Conservation (phyloP, 2,888 invertebrate genomes). For the Eupithecia subumbrata region DNA sequence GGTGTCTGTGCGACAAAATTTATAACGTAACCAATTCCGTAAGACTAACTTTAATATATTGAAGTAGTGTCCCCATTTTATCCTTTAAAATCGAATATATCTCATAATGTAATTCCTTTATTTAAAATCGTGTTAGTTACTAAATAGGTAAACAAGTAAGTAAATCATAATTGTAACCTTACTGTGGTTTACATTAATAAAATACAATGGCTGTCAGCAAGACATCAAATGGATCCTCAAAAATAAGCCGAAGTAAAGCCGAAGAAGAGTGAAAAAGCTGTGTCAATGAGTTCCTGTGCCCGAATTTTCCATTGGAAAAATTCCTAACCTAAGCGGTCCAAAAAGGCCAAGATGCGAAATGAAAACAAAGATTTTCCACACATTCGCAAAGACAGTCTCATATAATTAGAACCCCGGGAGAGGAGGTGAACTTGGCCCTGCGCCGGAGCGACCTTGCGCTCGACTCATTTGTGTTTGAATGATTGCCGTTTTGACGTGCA, state of each 20-base stretch:
- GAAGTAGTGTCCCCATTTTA: too few relatives aligned
- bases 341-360: background rate
- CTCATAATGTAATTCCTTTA: too few relatives aligned
- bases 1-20: too few relatives aligned
- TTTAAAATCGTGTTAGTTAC: too few relatives aligned
- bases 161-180: too few relatives aligned
- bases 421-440: conserved; percentile 31
- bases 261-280: background rate
- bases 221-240: background rate
- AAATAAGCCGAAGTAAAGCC: background rate
- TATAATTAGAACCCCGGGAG: conserved; percentile 21
- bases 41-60: too few relatives aligned
- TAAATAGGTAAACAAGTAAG: too few relatives aligned
- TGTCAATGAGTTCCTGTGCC: background rate
- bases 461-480: conserved; percentile 61
- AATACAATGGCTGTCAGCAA: too few relatives aligned
- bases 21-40: too few relatives aligned
- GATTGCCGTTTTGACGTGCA: conserved; percentile 61
- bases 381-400: background rate
- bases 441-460: conserved; percentile 54
- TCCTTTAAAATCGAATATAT: too few relatives aligned
- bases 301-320: background rate
- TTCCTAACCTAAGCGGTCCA: background rate
- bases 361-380: background rate
- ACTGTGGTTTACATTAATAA: too few relatives aligned